These are phyloP conservation scores for Lasiurus cinereus DNA, from an alignment of 2,113 vertebrate genomes.

Conservation along the genomic window DNA sequence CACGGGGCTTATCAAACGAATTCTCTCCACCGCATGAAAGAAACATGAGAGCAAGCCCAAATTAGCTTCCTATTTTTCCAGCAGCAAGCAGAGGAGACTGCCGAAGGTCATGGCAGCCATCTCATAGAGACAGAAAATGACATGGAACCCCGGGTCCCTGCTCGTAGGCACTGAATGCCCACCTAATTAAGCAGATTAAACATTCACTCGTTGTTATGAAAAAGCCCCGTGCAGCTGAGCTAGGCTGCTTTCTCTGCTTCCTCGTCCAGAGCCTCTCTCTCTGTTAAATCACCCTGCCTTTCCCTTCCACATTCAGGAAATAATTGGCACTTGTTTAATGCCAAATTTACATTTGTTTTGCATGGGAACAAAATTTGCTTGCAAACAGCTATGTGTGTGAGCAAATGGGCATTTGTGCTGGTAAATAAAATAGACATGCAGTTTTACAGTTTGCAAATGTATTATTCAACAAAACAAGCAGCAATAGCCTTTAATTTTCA, in stretches of 20 bases:
- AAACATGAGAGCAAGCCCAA: slow-evolving; percentile 82
- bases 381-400: slow-evolving; percentile 84
- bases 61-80: slow-evolving; percentile 80
- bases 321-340: slow-evolving; percentile 86
- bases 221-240: slow-evolving; percentile 78
- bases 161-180: slow-evolving; percentile 75
- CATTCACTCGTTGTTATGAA: slow-evolving; percentile 77
- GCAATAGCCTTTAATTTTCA: slow-evolving; percentile 81
- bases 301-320: slow-evolving; percentile 82
- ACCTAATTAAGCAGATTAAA: slow-evolving; percentile 84
- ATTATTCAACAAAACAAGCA: slow-evolving; percentile 82
- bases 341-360: slow-evolving; percentile 87
- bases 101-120: slow-evolving; percentile 79
- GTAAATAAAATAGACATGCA: slow-evolving; percentile 84
- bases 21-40: slow-evolving; percentile 75
- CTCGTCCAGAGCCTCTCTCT: slow-evolving; percentile 75
- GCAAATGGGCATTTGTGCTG: slow-evolving; percentile 85
- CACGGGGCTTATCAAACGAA: slow-evolving; percentile 77
- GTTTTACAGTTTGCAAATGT: slow-evolving; percentile 83
- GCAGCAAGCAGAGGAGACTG: slow-evolving; percentile 67
- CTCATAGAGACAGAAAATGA: slow-evolving; percentile 72
- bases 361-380: slow-evolving; percentile 86
- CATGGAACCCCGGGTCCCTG: slow-evolving; percentile 57
- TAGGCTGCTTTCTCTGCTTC: slow-evolving; percentile 69
- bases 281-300: slow-evolving; percentile 82